Evolutionary conservation across 1,140 invertebrate species (phyloP).

Genomic region (Nomia melanderi): DNA sequence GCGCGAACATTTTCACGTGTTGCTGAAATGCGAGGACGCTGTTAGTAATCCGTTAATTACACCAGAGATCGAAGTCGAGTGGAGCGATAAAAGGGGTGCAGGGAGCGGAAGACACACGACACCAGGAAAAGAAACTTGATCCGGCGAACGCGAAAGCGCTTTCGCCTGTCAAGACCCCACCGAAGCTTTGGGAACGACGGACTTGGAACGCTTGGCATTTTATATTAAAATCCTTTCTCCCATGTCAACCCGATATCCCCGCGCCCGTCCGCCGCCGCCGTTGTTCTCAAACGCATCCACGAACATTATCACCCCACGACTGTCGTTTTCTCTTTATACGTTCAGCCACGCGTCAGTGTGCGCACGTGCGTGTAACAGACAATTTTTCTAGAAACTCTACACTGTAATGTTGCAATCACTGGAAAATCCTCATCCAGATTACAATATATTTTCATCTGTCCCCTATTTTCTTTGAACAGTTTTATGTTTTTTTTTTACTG

Average conservation of each 20-base stretch:
- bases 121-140: constrained; percentile 34
- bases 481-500: too few species aligned
- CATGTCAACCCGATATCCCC: constrained; percentile 36
- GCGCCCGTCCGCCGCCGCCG: background rate
- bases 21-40: background rate
- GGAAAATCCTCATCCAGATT: too few species aligned
- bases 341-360: background rate
- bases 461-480: too few species aligned
- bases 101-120: constrained; percentile 17
- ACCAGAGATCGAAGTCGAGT: background rate
- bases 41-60: constrained; percentile 25
- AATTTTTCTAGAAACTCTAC: too few species aligned
- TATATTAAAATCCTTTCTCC: constrained; percentile 70
- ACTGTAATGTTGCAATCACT: too few species aligned
- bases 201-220: constrained; percentile 61
- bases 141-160: constrained; percentile 16
- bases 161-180: constrained; percentile 18
- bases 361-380: background rate
- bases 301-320: constrained; percentile 19
- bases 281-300: constrained; percentile 16
- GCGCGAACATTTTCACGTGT: constrained; percentile 6
- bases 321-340: background rate
- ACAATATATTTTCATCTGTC: too few species aligned
- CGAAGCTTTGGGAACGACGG: constrained; percentile 39
- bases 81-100: background rate